phyloP scores from a whole-genome alignment of 2,797 vertebrate genomes.

The Lagocephalus sceleratus region DNA sequence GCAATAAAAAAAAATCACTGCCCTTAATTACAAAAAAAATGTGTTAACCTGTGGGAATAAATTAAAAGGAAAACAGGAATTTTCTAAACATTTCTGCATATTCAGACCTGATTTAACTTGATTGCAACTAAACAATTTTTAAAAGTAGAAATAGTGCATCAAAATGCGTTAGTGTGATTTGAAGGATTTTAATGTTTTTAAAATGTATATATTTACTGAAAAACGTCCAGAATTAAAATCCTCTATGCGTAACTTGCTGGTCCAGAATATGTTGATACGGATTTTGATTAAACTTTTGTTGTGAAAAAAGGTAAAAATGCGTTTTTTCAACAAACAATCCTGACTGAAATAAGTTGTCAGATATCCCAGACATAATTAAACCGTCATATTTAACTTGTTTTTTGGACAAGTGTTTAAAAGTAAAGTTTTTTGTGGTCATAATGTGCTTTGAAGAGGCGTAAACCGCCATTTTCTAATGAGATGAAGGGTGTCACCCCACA shows the following conservation, averaged over 20 bases:
- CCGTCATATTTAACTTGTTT: not conserved
- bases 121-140: slow-evolving; percentile 11
- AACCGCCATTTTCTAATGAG: slow-evolving; percentile 80
- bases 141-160: slow-evolving; percentile 2
- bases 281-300: slow-evolving; percentile 15
- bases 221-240: slow-evolving; percentile 22
- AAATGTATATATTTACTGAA: not conserved
- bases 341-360: not conserved
- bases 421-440: slow-evolving; percentile 21
- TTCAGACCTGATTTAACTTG: not conserved
- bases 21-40: slow-evolving; percentile 2
- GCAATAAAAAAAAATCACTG: not conserved
- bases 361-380: not conserved
- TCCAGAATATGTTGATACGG: not conserved
- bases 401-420: slow-evolving; percentile 1
- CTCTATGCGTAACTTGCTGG: not conserved
- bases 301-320: not conserved
- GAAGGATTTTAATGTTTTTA: slow-evolving; percentile 9
- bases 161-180: slow-evolving; percentile 6
- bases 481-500: slow-evolving; percentile 56
- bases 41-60: too few species aligned
- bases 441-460: slow-evolving; percentile 42
- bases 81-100: slow-evolving; percentile 1
- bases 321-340: not conserved
- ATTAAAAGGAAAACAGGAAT: slow-evolving; percentile 10